Base-by-base conservation (phyloP, 2,113 vertebrate species). In the Dromaius novaehollandiae region DNA sequence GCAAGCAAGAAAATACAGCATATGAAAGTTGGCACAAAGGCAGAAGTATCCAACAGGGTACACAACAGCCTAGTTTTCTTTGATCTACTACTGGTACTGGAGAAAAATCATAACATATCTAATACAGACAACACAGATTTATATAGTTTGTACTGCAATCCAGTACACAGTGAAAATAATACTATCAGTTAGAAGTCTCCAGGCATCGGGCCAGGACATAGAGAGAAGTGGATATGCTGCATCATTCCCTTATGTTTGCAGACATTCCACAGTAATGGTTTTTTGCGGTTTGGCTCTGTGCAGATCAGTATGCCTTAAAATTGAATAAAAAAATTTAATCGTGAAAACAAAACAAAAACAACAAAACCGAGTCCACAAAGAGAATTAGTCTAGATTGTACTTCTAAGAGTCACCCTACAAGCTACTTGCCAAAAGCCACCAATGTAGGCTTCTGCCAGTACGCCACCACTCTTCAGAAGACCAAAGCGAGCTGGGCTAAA, bases 181-280 rank as follows among this genome's bases (percentile, higher is more conserved):
- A n/a, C 7, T 40, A 84, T 11, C 36, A 70, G 12, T 42, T 42
- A 21, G 4, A 53, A 38, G 12, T 38, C n/a, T 53, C 48, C 18
- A 10, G 28, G 18, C 17, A 28, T 19, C 0, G 1, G 13, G 42
- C 20, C 40, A 82, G 7, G 30, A 26, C 34, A 58, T 0, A 34
- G 30, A 5, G 34, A 84, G n/a, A 50, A 82, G 15, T 11, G 66
- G 22, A 46, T 76, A 42, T 26, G 11, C 34, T 61, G 25, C 48
- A 76, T 3, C 28, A n/a, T 17, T 42, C 89, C 63, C n/a, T 68
- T 83, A 44, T 11, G 26, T 44, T 46, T 64, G 76, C 5, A 25
- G 40, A 53, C 7, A 25, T 66, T 53, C n/a, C 42, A 73, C 13
- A 73, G 79, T 38, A 76, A 42, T 6, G 11, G n/a, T n/a, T 76